phyloP scores from a whole-genome alignment of 37 sponge, comb jelly and placozoan species.

The Dysidea cf. avara region DNA sequence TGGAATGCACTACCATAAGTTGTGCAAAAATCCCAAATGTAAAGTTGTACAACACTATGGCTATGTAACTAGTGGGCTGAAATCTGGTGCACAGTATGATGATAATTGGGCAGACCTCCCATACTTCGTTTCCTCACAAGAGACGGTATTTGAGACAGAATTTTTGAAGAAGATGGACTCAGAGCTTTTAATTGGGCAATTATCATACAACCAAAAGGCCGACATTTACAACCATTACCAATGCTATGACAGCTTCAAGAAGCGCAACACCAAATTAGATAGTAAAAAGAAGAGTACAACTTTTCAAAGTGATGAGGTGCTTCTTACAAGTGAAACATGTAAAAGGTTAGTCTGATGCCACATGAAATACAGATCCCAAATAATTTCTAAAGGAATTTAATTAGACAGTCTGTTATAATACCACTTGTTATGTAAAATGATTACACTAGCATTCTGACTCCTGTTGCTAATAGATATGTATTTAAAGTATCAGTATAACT shows the following conservation, averaged over 20 bases:
- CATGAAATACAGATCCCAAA: too few species aligned
- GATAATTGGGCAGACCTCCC: neutral
- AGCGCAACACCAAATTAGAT: neutral
- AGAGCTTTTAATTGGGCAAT: conserved; percentile 27
- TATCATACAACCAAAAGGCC: too few species aligned
- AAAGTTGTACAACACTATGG: conserved; percentile 19
- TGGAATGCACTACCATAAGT: conserved; percentile 28
- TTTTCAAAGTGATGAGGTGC: too few species aligned
- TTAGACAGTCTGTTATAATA: too few species aligned
- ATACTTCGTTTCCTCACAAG: conserved; percentile 11
- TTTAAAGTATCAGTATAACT: too few species aligned
- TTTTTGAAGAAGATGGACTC: conserved; percentile 5
- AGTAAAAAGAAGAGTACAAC: neutral
- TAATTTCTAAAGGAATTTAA: too few species aligned
- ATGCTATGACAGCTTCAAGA: conserved; percentile 2
- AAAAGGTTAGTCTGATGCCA: too few species aligned
- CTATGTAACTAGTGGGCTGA: neutral
- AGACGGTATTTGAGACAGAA: conserved; percentile 9
- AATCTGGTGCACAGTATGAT: neutral
- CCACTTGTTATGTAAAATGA: too few species aligned
- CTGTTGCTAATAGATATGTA: too few species aligned
- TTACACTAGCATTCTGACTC: too few species aligned
- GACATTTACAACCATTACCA: conserved; percentile 18
- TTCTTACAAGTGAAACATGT: too few species aligned
- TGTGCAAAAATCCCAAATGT: conserved; percentile 15